Conservation (phyloP, 2,888 invertebrate genomes). For the Euspilapteryx auroguttella region DNA sequence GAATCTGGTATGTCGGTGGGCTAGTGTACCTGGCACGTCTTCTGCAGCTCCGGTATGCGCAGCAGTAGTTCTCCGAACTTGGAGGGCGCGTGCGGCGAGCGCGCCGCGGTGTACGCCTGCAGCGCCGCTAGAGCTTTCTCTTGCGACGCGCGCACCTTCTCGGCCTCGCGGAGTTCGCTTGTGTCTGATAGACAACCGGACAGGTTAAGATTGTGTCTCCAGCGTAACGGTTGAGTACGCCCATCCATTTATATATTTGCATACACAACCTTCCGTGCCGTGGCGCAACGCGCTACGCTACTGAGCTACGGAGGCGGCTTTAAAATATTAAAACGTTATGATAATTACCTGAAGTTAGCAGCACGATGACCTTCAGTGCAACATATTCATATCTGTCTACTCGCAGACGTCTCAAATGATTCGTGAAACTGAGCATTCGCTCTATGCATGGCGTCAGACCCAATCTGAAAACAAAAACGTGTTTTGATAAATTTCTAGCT, state of each 20-base stretch:
- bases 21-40: constrained; percentile 79
- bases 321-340: no score
- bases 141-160: constrained; percentile 91
- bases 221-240: no score
- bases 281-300: no score
- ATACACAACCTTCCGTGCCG: no score
- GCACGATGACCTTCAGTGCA: constrained; percentile 92
- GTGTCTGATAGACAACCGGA: constrained; percentile 82
- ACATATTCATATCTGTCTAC: constrained; percentile 97
- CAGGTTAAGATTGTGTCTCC: no score
- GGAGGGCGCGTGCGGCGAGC: constrained; percentile 90
- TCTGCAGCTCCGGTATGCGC: constrained; percentile 91
- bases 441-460: constrained; percentile 87
- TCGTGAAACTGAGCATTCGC: constrained; percentile 92
- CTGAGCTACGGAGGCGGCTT: no score
- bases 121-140: constrained; percentile 91
- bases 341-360: constrained; percentile 91
- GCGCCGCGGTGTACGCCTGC: constrained; percentile 87
- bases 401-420: constrained; percentile 84
- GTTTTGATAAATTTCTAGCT: no score
- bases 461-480: constrained; percentile 55
- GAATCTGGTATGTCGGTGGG: no score
- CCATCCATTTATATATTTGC: no score
- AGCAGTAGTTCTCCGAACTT: constrained; percentile 93
- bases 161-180: constrained; percentile 89